Percentiles rank a stretch among this genome's conserved stretches.
Evolutionary conservation across 37 sponge, comb jelly and placozoan species (phyloP).

Genomic region (Spongilla lacustris): DNA sequence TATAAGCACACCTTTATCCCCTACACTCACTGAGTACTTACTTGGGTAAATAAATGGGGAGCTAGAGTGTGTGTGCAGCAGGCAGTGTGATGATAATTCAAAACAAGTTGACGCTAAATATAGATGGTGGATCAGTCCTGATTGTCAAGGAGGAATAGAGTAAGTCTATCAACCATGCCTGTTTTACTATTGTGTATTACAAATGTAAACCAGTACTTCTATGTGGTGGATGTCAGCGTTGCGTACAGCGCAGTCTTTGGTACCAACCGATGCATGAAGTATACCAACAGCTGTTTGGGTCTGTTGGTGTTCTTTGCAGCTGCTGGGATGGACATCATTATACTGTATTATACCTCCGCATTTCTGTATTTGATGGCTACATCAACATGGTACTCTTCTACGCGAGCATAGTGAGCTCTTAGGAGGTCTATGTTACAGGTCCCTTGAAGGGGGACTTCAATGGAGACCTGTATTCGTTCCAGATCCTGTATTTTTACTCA

Average conservation of each 20-base stretch:
- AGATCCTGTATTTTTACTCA: background rate
- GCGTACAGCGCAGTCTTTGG: constrained; percentile 43
- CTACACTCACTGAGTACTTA: constrained; percentile 27
- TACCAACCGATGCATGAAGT: constrained; percentile 37
- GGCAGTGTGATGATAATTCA: too few species aligned
- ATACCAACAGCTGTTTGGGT: constrained; percentile 8
- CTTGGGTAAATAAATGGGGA: too few species aligned
- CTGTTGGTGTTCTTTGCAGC: constrained; percentile 14
- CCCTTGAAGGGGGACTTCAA: too few species aligned
- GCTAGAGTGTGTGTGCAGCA: too few species aligned
- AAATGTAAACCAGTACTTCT: constrained; percentile 43
- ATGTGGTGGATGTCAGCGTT: constrained; percentile 43
- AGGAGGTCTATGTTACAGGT: background rate
- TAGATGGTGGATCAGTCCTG: too few species aligned
- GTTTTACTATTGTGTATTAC: too few species aligned
- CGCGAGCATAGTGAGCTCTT: constrained; percentile 23
- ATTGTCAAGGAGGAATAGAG: constrained; percentile 5
- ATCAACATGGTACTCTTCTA: constrained; percentile 54
- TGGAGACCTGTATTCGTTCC: too few species aligned
- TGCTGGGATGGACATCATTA: constrained; percentile 26
- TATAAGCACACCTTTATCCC: background rate
- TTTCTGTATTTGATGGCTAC: constrained; percentile 45
- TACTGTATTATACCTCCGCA: background rate
- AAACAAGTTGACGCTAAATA: too few species aligned
- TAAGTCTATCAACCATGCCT: constrained; percentile 10